Percentiles rank a stretch among this genome's conserved stretches.
Evolutionary conservation across 2,888 invertebrate species (phyloP).

Genomic region (Sycophila texana): DNA sequence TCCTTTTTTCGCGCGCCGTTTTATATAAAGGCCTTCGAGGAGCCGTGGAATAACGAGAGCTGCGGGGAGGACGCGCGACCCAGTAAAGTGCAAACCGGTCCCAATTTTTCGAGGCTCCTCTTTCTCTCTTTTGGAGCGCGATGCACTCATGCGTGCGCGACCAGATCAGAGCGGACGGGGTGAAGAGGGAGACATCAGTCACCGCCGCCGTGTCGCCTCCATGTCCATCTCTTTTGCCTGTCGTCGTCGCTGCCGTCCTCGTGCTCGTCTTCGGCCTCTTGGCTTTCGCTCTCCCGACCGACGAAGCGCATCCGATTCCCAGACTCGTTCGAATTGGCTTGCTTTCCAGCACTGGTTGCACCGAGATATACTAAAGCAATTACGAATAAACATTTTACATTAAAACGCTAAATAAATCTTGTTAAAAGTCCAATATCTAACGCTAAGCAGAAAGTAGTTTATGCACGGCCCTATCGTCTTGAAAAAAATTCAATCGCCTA

Average conservation of each 20-base stretch:
- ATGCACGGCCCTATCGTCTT: no score
- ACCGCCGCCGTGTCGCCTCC: conserved; percentile 35
- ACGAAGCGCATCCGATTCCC: neutral
- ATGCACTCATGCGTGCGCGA: conserved; percentile 4
- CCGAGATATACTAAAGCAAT: no score
- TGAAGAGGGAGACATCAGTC: conserved; percentile 50
- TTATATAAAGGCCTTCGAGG: conserved; percentile 36
- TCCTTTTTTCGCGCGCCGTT: conserved; percentile 9
- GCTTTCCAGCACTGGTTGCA: no score
- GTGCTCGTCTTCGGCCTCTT: neutral
- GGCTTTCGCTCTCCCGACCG: neutral
- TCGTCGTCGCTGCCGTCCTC: conserved; percentile 21
- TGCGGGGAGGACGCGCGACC: conserved; percentile 58
- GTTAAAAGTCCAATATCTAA: no score
- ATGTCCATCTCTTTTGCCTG: conserved; percentile 41
- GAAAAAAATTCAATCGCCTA: no score
- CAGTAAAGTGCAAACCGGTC: conserved; percentile 52
- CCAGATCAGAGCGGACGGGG: conserved; percentile 13
- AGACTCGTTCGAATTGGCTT: neutral
- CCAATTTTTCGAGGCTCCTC: conserved; percentile 57
- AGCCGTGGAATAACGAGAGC: conserved; percentile 68
- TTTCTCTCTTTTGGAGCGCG: conserved; percentile 44
- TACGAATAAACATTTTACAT: no score
- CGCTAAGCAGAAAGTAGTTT: no score
- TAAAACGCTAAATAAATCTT: no score